phyloP scores from a whole-genome alignment of 2,888 invertebrate species.

The Pyrocoelia pectoralis region DNA sequence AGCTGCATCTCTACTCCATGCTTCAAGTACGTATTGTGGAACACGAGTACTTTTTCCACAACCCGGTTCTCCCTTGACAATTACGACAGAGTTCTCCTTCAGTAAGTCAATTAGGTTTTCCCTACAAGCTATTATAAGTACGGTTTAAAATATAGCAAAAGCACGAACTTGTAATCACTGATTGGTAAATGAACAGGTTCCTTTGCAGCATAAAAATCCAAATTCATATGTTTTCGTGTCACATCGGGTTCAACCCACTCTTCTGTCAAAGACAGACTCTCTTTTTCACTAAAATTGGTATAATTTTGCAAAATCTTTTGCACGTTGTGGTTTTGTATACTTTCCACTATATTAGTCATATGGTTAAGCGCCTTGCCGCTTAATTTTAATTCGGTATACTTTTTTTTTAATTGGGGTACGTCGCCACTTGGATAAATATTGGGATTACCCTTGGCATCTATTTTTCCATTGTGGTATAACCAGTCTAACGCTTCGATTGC shows the following conservation, averaged over 20 bases:
- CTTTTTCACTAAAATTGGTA: constrained; percentile 1
- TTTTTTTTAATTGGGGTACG: constrained; percentile 41
- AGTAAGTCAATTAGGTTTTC: constrained; percentile 64
- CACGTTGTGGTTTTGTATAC: not conserved
- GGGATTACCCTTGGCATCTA: constrained; percentile 63
- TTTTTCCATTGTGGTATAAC: constrained; percentile 61
- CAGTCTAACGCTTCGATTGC: constrained; percentile 65
- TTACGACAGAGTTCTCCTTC: constrained; percentile 62
- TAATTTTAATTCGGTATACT: constrained; percentile 36
- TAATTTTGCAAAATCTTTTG: not conserved
- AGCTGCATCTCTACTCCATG: constrained; percentile 53
- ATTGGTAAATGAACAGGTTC: constrained; percentile 53
- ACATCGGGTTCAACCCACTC: not conserved
- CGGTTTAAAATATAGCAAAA: too few relatives aligned
- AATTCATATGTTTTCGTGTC: constrained; percentile 36
- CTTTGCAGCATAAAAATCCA: constrained; percentile 46
- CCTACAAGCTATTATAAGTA: too few relatives aligned
- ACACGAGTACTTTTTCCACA: constrained; percentile 79
- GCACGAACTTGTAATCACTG: not conserved
- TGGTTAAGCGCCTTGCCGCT: constrained; percentile 51
- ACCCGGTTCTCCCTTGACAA: constrained; percentile 75
- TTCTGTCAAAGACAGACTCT: not conserved
- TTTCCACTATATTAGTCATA: constrained; percentile 55
- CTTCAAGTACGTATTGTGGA: constrained; percentile 69
- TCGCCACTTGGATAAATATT: constrained; percentile 60